These are phyloP conservation scores for Strix aluco DNA, from an alignment of 2,113 vertebrate genomes.

Conservation along the genomic window DNA sequence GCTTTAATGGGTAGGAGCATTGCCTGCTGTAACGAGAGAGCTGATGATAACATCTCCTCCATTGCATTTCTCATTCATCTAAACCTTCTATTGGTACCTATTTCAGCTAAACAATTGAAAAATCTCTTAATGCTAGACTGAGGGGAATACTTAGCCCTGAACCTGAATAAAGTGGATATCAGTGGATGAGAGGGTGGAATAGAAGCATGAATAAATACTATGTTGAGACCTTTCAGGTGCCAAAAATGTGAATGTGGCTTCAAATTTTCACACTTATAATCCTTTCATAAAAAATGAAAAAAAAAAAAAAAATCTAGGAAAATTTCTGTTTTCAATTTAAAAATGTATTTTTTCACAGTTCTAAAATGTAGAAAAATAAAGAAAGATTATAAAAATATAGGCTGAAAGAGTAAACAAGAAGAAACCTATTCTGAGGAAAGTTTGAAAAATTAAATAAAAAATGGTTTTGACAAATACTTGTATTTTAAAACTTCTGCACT, in stretches of 20 bases:
- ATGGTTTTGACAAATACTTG: not conserved
- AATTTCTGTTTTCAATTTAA: not conserved
- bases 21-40: not conserved
- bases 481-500: not conserved
- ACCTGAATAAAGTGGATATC: not conserved
- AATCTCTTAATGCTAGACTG: not conserved
- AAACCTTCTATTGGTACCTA: not conserved
- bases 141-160: not conserved
- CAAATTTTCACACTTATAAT: not conserved
- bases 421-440: not conserved
- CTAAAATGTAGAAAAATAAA: not conserved
- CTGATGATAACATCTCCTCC: not conserved
- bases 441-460: not conserved
- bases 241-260: not conserved
- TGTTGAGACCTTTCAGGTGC: not conserved
- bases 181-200: not conserved
- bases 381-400: not conserved
- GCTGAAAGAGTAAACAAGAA: not conserved
- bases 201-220: not conserved
- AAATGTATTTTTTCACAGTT: not conserved
- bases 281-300: not conserved
- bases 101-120: not conserved
- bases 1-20: not conserved
- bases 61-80: not conserved
- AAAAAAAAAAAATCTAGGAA: not conserved